phyloP scores from a whole-genome alignment of 2,113 vertebrate species.

The Scophthalmus maximus region DNA sequence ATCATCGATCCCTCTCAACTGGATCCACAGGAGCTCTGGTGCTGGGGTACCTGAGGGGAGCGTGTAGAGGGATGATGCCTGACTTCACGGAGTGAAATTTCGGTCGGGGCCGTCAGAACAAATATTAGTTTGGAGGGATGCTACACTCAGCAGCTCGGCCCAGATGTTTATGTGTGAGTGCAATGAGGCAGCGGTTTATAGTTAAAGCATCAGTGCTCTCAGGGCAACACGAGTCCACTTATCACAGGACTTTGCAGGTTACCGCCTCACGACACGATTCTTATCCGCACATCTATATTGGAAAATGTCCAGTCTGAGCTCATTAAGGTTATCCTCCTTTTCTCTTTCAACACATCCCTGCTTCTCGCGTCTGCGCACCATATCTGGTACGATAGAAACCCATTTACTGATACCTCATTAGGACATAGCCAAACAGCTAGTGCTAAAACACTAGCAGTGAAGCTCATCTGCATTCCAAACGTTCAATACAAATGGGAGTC shows the following conservation, averaged over 20 bases:
- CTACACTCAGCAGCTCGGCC: slow-evolving; percentile 21
- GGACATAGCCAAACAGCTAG: slow-evolving; percentile 64
- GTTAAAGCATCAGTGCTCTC: slow-evolving; percentile 4
- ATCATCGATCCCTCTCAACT: slow-evolving; percentile 61
- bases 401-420: slow-evolving; percentile 73
- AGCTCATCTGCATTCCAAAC: slow-evolving; percentile 74
- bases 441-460: slow-evolving; percentile 58
- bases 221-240: slow-evolving; percentile 27
- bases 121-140: slow-evolving; percentile 46
- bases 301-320: slow-evolving; percentile 50
- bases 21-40: slow-evolving; percentile 35
- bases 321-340: slow-evolving; percentile 55
- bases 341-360: too few species aligned
- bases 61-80: slow-evolving; percentile 13
- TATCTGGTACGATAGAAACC: slow-evolving; percentile 44
- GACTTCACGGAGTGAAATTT: slow-evolving; percentile 39
- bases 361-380: slow-evolving; percentile 41
- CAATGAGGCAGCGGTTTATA: slow-evolving; percentile 30
- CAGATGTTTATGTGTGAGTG: slow-evolving; percentile 2
- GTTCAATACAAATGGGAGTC: slow-evolving; percentile 64
- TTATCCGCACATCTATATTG: slow-evolving; percentile 46
- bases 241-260: slow-evolving; percentile 38
- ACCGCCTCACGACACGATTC: slow-evolving; percentile 48
- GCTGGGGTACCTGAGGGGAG: slow-evolving; percentile 20
- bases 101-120: slow-evolving; percentile 26